Evolutionary conservation across 2,888 invertebrate genomes (phyloP).

Genomic region (Eucera pruinosa): DNA sequence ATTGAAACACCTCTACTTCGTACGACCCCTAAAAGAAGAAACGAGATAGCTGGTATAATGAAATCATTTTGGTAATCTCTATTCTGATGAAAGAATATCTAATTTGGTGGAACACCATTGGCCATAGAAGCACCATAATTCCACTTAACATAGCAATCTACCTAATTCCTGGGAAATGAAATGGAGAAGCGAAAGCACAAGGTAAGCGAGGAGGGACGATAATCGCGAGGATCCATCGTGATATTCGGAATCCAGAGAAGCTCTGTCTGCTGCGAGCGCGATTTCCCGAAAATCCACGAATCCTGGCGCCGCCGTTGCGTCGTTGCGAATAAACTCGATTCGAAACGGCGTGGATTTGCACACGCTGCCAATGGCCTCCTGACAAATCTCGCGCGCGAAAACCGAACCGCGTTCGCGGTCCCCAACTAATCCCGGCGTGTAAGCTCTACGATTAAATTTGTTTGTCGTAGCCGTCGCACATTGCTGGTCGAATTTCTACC

Average conservation of each 20-base stretch:
- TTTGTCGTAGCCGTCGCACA: conserved; percentile 49
- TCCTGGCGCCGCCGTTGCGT: neutral
- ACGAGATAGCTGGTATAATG: too few relatives aligned
- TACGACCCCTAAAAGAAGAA: too few relatives aligned
- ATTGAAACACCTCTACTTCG: too few relatives aligned
- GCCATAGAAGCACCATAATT: neutral
- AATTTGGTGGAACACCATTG: too few relatives aligned
- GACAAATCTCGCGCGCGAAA: conserved; percentile 52
- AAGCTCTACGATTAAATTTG: conserved; percentile 68
- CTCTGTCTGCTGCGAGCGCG: neutral
- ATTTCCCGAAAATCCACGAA: conserved; percentile 35
- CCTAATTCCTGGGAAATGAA: conserved; percentile 1
- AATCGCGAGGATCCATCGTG: conserved; percentile 21
- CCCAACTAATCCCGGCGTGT: conserved; percentile 55
- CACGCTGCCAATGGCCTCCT: conserved; percentile 18
- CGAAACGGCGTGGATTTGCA: conserved; percentile 42
- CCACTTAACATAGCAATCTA: neutral
- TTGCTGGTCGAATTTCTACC: conserved; percentile 26
- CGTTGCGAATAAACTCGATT: conserved; percentile 31
- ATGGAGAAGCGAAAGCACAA: too few relatives aligned
- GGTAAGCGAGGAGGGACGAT: conserved; percentile 1
- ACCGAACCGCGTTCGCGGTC: conserved; percentile 49
- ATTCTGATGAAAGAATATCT: too few relatives aligned
- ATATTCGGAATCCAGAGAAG: conserved; percentile 9
- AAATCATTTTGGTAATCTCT: too few relatives aligned